Percentiles rank a stretch among this genome's conserved stretches.
These are phyloP conservation scores for Schizopygopsis pylzovi DNA, from an alignment of 2,797 vertebrate genomes.

Conservation along the genomic window DNA sequence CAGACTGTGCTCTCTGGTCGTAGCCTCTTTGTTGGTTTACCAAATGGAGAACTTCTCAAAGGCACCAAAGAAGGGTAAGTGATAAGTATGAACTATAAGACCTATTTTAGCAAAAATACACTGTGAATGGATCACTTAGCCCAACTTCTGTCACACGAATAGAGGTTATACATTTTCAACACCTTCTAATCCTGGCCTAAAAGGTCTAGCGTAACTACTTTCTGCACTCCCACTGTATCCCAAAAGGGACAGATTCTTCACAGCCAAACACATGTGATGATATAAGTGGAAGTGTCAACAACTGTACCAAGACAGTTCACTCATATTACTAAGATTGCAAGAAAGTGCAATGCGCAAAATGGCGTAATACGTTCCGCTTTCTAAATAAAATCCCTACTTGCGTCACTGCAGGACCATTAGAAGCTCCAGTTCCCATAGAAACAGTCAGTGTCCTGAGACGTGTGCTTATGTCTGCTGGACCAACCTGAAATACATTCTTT, in stretches of 20 bases:
- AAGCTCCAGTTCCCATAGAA: background rate
- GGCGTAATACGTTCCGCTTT: background rate
- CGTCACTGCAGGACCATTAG: background rate
- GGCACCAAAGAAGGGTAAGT: constrained; percentile 48
- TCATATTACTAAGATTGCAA: background rate
- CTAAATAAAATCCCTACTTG: background rate
- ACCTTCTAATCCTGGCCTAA: constrained; percentile 13
- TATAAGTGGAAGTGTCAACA: background rate
- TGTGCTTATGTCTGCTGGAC: background rate
- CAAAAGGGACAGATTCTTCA: background rate
- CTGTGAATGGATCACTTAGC: background rate
- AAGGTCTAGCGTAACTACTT: constrained; percentile 3
- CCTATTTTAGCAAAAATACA: background rate
- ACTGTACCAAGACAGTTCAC: background rate
- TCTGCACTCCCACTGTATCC: background rate
- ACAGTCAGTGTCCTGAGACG: background rate
- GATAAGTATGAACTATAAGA: background rate
- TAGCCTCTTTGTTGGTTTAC: constrained; percentile 56
- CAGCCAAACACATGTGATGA: background rate
- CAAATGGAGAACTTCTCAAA: constrained; percentile 45
- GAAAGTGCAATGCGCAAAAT: background rate
- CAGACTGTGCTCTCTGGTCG: constrained; percentile 79
- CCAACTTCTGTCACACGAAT: background rate
- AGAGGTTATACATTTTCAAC: constrained; percentile 12
- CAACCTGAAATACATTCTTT: background rate